Conservation (phyloP, 2,113 vertebrate species). For the Rhinichthys klamathensis region DNA sequence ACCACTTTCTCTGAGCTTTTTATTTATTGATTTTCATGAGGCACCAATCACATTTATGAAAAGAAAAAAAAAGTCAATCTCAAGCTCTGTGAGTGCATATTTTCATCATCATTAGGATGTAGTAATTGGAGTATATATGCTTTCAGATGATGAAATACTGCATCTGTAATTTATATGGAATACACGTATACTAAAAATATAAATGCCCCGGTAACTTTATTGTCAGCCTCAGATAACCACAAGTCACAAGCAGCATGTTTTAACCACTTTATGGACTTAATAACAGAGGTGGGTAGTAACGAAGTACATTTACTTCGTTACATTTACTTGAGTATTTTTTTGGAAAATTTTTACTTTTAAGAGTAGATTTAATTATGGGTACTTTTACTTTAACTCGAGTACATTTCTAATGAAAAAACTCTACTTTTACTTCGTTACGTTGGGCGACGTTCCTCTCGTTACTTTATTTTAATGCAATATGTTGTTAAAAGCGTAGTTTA, state of each 20-base stretch:
- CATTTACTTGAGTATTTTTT: too few relatives aligned
- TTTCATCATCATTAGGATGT: not conserved
- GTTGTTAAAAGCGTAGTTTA: too few relatives aligned
- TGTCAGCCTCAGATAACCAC: not conserved
- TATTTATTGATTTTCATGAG: not conserved
- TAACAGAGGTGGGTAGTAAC: too few relatives aligned
- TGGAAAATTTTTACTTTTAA: too few relatives aligned
- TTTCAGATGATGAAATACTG: not conserved
- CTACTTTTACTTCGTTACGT: too few relatives aligned
- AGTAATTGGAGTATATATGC: not conserved
- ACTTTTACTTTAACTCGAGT: too few relatives aligned
- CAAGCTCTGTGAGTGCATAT: not conserved
- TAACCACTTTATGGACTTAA: not conserved
- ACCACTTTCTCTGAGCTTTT: not conserved
- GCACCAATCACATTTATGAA: not conserved
- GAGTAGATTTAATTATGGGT: too few relatives aligned
- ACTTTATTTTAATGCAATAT: too few relatives aligned
- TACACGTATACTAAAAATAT: not conserved
- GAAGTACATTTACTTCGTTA: too few relatives aligned
- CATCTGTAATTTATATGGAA: not conserved
- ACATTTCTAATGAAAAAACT: too few relatives aligned
- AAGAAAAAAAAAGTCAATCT: not conserved
- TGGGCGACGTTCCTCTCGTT: too few relatives aligned
- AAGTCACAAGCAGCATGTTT: not conserved
- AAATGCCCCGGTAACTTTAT: not conserved